Conservation (phyloP, 2,888 invertebrate species). For the Dynastes hyllus region DNA sequence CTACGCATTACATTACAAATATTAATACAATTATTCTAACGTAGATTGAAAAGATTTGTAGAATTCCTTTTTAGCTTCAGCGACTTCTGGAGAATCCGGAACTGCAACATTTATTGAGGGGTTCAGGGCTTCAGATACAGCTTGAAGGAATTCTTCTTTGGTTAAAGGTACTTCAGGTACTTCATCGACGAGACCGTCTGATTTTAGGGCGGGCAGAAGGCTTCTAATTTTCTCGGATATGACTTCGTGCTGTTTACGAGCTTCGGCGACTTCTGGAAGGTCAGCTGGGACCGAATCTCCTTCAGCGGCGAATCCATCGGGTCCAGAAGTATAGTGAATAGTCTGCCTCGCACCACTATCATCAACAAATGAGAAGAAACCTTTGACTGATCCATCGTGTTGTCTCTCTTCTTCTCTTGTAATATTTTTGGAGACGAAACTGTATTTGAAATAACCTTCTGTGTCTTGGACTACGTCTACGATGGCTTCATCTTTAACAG, state of each 20-base stretch:
- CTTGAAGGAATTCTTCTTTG: constrained; percentile 43
- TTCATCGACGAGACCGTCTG: constrained; percentile 44
- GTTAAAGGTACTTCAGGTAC: constrained; percentile 38
- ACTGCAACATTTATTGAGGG: constrained; percentile 24
- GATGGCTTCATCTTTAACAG: constrained; percentile 34
- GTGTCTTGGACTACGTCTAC: constrained; percentile 46
- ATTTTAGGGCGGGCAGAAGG: constrained; percentile 40
- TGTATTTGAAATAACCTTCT: constrained; percentile 45
- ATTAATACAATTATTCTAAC: constrained; percentile 8
- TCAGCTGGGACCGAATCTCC: constrained; percentile 43
- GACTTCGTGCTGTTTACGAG: constrained; percentile 44
- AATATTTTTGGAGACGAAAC: constrained; percentile 43
- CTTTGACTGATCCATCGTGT: constrained; percentile 48
- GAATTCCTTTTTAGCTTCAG: constrained; percentile 45
- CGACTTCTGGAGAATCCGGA: constrained; percentile 44
- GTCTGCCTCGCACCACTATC: constrained; percentile 44
- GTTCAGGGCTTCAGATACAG: constrained; percentile 38
- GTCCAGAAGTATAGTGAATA: constrained; percentile 48
- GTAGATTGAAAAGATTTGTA: constrained; percentile 39
- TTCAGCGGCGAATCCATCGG: constrained; percentile 43
- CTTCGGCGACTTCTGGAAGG: constrained; percentile 46
- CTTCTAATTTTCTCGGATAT: constrained; percentile 44
- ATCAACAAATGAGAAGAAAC: constrained; percentile 48
- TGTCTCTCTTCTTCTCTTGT: constrained; percentile 47
- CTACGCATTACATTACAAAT: neutral